phyloP scores from a whole-genome alignment of 2,888 invertebrate species.

The Drosophila neonasuta region DNA sequence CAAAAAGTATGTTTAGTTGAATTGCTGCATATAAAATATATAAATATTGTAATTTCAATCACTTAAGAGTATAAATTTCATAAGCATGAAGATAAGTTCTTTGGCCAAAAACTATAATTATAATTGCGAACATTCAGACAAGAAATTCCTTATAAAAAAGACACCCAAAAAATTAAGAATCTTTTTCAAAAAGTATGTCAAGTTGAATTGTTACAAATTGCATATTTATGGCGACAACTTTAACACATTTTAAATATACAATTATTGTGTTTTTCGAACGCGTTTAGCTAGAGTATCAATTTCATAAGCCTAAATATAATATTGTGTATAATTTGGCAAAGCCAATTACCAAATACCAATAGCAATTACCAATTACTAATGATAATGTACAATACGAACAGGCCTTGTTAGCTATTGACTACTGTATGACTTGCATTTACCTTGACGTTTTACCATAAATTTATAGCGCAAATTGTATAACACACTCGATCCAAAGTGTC shows the following conservation, averaged over 20 bases:
- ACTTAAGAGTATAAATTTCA: neutral
- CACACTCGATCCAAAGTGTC: slow-evolving; percentile 21
- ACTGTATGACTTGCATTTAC: slow-evolving; percentile 46
- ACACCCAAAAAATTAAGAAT: no score
- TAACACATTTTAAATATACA: slow-evolving; percentile 4
- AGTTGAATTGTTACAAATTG: slow-evolving; percentile 3
- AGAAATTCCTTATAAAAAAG: no score
- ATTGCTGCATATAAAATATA: no score
- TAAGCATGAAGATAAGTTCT: no score
- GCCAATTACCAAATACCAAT: slow-evolving; percentile 25
- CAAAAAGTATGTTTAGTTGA: neutral
- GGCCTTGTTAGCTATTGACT: slow-evolving; percentile 37
- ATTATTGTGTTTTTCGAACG: neutral
- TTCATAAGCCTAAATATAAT: slow-evolving; percentile 26
- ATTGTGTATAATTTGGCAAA: slow-evolving; percentile 11
- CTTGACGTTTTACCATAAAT: slow-evolving; percentile 51
- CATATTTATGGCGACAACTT: slow-evolving; percentile 1
- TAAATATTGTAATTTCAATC: neutral
- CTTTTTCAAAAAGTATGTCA: slow-evolving; percentile 6
- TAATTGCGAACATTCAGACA: no score
- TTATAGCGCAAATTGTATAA: slow-evolving; percentile 50
- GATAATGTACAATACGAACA: slow-evolving; percentile 35
- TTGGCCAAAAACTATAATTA: no score
- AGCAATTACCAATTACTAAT: slow-evolving; percentile 46
- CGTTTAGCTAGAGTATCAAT: slow-evolving; percentile 16